Percentiles rank a stretch among this genome's conserved stretches.
These are phyloP conservation scores for Leptopilina drosophilae DNA, from an alignment of 2,888 invertebrate species.

Conservation along the genomic window DNA sequence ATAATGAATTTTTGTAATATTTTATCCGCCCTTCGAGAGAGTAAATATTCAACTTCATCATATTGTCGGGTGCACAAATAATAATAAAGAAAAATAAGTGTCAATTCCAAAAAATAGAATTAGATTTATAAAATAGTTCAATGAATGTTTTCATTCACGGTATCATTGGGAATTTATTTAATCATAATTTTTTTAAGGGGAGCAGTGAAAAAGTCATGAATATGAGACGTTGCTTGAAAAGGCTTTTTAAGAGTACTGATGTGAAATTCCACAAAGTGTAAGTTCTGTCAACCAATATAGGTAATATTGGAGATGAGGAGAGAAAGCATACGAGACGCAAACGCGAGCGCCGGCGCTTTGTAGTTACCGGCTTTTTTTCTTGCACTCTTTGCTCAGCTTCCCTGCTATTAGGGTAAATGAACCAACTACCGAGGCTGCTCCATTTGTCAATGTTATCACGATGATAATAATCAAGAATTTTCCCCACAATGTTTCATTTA, in stretches of 20 bases:
- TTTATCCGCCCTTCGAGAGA: neutral
- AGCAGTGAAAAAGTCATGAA: neutral
- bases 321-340: slow-evolving; percentile 56
- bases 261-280: slow-evolving; percentile 54
- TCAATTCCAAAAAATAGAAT: neutral
- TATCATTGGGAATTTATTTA: no score
- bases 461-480: no score
- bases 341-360: slow-evolving; percentile 53
- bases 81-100: neutral
- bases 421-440: no score
- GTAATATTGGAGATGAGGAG: slow-evolving; percentile 57
- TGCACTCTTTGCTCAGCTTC: slow-evolving; percentile 11
- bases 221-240: slow-evolving; percentile 47
- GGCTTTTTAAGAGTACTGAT: slow-evolving; percentile 57
- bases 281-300: slow-evolving; percentile 54
- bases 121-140: neutral
- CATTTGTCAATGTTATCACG: no score
- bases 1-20: neutral
- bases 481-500: no score
- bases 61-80: neutral
- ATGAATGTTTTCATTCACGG: neutral
- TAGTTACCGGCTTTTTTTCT: neutral
- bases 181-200: no score
- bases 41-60: slow-evolving; percentile 1
- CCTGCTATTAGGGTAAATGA: neutral